Percentiles rank a stretch among this genome's conserved stretches.
phyloP scores from a whole-genome alignment of 1,140 invertebrate genomes.

The Polypedilum pembai region DNA sequence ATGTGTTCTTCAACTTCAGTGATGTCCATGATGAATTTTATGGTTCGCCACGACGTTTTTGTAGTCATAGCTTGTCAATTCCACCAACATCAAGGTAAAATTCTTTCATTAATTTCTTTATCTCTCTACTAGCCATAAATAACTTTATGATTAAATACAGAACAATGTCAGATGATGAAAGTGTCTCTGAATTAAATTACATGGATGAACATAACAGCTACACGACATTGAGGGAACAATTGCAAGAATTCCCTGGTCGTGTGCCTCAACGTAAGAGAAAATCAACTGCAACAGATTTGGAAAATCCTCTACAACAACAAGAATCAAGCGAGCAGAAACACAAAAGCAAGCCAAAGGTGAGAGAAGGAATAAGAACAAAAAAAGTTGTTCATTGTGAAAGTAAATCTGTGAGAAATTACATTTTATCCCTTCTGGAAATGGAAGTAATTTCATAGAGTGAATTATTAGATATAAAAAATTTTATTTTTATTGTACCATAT shows the following conservation, averaged over 20 bases:
- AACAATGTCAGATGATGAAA: neutral
- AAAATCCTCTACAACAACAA: constrained; percentile 2
- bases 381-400: constrained; percentile 5
- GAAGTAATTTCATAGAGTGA: constrained; percentile 1
- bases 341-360: constrained; percentile 22
- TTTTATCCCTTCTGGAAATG: constrained; percentile 13
- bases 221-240: constrained; percentile 40
- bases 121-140: neutral
- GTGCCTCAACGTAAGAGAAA: constrained; percentile 42
- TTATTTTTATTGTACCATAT: no score
- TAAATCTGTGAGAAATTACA: constrained; percentile 18
- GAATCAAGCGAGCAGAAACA: constrained; percentile 1
- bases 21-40: constrained; percentile 8
- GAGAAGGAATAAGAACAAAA: neutral
- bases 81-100: constrained; percentile 16
- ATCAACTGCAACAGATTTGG: constrained; percentile 32
- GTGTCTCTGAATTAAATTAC: constrained; percentile 29
- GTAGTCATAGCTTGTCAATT: constrained; percentile 10
- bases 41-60: neutral
- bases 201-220: constrained; percentile 42
- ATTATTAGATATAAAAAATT: neutral
- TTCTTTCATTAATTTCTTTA: neutral
- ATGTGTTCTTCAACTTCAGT: constrained; percentile 36
- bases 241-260: constrained; percentile 42
- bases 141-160: no score